Conservation (phyloP, 1,140 invertebrate genomes). For the Ectropis grisescens region DNA sequence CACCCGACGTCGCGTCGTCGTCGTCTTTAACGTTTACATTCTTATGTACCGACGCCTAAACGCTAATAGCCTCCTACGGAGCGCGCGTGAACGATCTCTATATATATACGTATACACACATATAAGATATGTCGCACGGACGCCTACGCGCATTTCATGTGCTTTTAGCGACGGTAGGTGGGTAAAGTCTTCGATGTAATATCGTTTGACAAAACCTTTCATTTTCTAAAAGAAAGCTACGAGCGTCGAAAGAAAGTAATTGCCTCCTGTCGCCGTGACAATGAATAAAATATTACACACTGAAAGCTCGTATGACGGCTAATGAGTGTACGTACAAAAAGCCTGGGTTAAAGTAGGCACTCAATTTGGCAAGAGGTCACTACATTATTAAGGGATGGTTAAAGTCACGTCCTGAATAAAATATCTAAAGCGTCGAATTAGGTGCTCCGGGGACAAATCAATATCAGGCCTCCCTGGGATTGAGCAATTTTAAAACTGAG, state of each 20-base stretch:
- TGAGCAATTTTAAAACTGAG: conserved; percentile 68
- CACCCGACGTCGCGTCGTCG: conserved; percentile 27
- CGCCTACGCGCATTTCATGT: conserved; percentile 28
- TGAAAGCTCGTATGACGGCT: conserved; percentile 3
- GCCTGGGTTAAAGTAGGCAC: no score
- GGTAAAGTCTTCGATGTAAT: conserved; percentile 45
- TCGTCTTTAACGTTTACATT: conserved; percentile 62
- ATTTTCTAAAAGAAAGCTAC: conserved; percentile 36
- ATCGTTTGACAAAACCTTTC: conserved; percentile 43
- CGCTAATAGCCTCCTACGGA: conserved; percentile 58
- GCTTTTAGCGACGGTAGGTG: conserved; percentile 46
- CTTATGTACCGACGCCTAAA: conserved; percentile 61
- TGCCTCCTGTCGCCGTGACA: conserved; percentile 18
- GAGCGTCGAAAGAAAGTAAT: conserved; percentile 32
- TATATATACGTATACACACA: conserved; percentile 12
- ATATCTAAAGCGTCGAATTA: conserved; percentile 51
- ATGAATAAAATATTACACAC: conserved; percentile 28
- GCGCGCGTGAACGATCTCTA: conserved; percentile 24
- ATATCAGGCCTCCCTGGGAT: conserved; percentile 45
- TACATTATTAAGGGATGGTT: conserved; percentile 19
- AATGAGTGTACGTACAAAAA: not conserved
- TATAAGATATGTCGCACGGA: conserved; percentile 2
- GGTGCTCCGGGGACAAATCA: conserved; percentile 55
- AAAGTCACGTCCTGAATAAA: conserved; percentile 38
- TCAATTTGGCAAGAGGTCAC: no score